These are phyloP conservation scores for Sebastes jordani DNA, from an alignment of 2,797 vertebrate genomes.

Conservation along the genomic window DNA sequence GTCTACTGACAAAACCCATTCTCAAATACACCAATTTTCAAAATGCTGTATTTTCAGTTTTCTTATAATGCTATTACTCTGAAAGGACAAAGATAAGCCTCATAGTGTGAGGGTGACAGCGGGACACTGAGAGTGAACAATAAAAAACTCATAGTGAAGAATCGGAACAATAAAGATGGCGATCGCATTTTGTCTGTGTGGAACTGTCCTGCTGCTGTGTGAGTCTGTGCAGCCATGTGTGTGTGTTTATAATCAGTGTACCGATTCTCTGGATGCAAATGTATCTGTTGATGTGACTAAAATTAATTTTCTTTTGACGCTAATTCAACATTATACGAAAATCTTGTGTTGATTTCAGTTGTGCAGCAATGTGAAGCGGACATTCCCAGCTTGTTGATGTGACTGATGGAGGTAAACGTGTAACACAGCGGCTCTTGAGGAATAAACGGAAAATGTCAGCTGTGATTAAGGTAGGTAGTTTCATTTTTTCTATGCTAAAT, in stretches of 20 bases:
- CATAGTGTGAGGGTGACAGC: slow-evolving; percentile 30
- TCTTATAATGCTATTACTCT: slow-evolving; percentile 38
- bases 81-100: slow-evolving; percentile 47
- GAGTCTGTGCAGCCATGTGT: not conserved
- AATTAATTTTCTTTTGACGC: slow-evolving; percentile 12
- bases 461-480: not conserved
- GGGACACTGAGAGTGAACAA: not conserved
- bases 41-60: slow-evolving; percentile 42
- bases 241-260: slow-evolving; percentile 27
- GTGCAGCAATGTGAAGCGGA: not conserved
- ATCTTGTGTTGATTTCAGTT: not conserved
- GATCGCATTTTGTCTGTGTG: slow-evolving; percentile 2
- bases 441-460: not conserved
- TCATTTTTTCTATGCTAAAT: not conserved
- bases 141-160: not conserved
- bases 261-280: slow-evolving; percentile 20
- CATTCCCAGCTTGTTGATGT: not conserved
- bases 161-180: slow-evolving; percentile 26
- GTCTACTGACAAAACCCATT: slow-evolving; percentile 34
- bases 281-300: not conserved
- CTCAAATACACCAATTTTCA: slow-evolving; percentile 38
- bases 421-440: not conserved
- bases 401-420: not conserved
- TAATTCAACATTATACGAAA: not conserved
- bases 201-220: slow-evolving; percentile 1